Evolutionary conservation across 2,113 vertebrate species (phyloP).

Genomic region (Mirounga angustirostris): DNA sequence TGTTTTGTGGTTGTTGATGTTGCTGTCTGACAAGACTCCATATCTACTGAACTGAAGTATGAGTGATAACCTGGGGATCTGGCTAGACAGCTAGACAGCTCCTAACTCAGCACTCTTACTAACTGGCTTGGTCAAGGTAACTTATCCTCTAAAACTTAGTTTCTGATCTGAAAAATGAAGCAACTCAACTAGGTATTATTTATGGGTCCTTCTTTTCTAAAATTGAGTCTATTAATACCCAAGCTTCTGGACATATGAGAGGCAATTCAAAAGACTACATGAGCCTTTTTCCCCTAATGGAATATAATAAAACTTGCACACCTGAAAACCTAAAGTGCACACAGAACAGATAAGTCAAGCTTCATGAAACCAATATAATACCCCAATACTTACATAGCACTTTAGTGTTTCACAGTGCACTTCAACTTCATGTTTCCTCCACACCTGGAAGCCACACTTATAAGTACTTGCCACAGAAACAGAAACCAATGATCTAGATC

Average conservation of each 20-base stretch:
- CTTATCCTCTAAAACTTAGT: background rate
- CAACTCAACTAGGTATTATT: background rate
- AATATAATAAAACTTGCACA: constrained; percentile 42
- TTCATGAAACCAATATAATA: background rate
- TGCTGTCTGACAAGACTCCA: background rate
- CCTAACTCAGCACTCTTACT: background rate
- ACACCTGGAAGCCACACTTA: background rate
- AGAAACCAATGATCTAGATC: constrained; percentile 17
- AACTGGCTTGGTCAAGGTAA: background rate
- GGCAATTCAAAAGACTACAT: background rate
- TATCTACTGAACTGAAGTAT: background rate
- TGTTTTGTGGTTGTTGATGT: background rate
- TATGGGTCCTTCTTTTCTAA: constrained; percentile 38
- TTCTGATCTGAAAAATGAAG: constrained; percentile 38
- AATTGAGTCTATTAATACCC: constrained; percentile 18
- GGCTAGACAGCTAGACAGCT: background rate
- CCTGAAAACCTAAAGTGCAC: background rate
- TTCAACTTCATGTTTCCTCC: background rate
- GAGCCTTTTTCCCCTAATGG: background rate
- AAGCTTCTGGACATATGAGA: background rate
- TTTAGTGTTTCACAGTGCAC: background rate
- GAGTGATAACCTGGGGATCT: background rate
- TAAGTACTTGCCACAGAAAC: background rate
- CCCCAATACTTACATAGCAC: background rate
- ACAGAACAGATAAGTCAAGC: background rate